A percentile compares a stretch with the other conserved stretches of the same genome.
Conservation (phyloP, 1,140 invertebrate genomes). For the Stenopsyche tienmushanensis region DNA sequence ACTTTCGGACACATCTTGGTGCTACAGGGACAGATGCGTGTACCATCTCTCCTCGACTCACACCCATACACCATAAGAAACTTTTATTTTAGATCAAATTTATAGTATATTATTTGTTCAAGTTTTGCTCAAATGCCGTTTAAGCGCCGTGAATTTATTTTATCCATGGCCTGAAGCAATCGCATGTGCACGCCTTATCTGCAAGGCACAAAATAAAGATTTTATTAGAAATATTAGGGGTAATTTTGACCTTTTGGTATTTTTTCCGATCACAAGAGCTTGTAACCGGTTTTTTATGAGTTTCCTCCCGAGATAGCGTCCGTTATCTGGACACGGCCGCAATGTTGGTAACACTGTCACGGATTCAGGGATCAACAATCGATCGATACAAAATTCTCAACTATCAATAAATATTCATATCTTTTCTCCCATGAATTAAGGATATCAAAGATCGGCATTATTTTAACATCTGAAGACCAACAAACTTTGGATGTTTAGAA, state of each 20-base stretch:
- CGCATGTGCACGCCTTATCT: too few relatives aligned
- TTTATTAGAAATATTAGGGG: slow-evolving; percentile 10
- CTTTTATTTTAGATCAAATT: too few relatives aligned
- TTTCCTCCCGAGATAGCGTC: slow-evolving; percentile 27
- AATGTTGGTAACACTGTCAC: slow-evolving; percentile 17
- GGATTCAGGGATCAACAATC: not conserved
- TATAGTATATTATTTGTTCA: not conserved
- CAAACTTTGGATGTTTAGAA: too few relatives aligned
- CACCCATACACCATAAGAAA: too few relatives aligned
- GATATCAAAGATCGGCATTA: too few relatives aligned
- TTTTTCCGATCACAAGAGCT: slow-evolving; percentile 10
- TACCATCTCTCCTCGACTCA: too few relatives aligned
- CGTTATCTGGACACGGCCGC: slow-evolving; percentile 28
- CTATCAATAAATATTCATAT: too few relatives aligned
- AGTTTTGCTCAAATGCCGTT: not conserved
- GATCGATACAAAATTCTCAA: too few relatives aligned
- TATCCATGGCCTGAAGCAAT: not conserved
- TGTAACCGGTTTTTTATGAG: slow-evolving; percentile 27
- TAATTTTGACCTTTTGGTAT: slow-evolving; percentile 4
- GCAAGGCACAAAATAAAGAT: slow-evolving; percentile 6
- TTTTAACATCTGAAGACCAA: too few relatives aligned
- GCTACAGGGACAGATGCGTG: too few relatives aligned
- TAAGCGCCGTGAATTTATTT: not conserved
- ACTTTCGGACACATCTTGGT: not conserved
- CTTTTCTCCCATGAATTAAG: too few relatives aligned